phyloP scores from a whole-genome alignment of 1,140 invertebrate genomes.

The Subanguina moxae region DNA sequence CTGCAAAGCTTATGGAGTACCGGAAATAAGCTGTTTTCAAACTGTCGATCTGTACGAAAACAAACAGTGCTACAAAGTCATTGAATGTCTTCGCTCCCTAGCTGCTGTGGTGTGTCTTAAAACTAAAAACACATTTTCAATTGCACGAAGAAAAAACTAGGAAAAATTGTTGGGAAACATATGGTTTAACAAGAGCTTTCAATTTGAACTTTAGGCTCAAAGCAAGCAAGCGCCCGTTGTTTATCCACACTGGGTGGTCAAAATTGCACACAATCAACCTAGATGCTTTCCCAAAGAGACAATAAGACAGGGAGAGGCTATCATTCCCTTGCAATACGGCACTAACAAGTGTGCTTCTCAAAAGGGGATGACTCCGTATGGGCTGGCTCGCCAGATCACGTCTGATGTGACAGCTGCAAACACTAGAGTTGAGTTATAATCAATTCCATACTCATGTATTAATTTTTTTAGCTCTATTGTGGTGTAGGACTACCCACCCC shows the following conservation, averaged over 20 bases:
- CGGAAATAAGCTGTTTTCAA: constrained; percentile 67
- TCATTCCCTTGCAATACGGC: constrained; percentile 61
- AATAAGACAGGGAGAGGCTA: constrained; percentile 63
- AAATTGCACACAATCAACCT: constrained; percentile 64
- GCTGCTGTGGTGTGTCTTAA: constrained; percentile 51
- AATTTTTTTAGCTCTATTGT: background rate
- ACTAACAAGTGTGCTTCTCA: constrained; percentile 65
- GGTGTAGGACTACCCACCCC: no score
- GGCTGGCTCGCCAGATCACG: constrained; percentile 63
- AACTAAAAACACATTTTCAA: no score
- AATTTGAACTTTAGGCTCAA: constrained; percentile 61
- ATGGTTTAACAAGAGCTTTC: no score
- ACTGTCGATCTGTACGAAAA: constrained; percentile 69
- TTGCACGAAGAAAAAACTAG: no score
- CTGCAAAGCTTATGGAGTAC: constrained; percentile 66
- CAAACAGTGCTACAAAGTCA: constrained; percentile 66
- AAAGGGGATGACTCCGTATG: constrained; percentile 65
- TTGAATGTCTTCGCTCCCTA: constrained; percentile 56
- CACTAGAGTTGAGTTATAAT: background rate
- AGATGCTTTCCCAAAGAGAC: constrained; percentile 62
- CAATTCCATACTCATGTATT: background rate
- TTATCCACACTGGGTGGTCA: constrained; percentile 64
- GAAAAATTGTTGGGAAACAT: no score
- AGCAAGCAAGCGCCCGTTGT: constrained; percentile 62
- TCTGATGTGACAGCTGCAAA: constrained; percentile 48